Conservation (phyloP, 2,113 vertebrate genomes). For the Notarius quadriscutis region DNA sequence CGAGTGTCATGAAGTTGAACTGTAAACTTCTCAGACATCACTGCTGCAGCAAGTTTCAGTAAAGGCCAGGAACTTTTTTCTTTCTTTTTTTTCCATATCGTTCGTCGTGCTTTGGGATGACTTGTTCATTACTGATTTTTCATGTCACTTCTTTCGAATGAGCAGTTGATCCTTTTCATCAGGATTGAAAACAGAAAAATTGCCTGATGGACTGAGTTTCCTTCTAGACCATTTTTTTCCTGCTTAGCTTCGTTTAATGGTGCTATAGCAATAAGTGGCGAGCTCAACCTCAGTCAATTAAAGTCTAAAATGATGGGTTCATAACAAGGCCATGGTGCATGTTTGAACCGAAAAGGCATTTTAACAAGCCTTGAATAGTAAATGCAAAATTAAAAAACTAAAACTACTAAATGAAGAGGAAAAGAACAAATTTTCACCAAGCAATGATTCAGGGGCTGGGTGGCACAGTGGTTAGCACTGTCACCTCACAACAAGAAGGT, state of each 20-base stretch:
- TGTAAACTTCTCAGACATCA: background rate
- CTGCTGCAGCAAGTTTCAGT: background rate
- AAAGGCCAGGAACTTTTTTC: background rate
- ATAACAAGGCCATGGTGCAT: background rate
- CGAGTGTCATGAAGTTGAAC: background rate
- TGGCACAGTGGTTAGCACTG: too few relatives aligned
- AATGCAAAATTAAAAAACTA: background rate
- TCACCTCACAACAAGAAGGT: too few relatives aligned
- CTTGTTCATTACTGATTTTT: too few relatives aligned
- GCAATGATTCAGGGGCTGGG: background rate
- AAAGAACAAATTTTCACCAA: background rate
- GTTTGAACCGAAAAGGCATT: background rate
- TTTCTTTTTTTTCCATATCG: too few relatives aligned
- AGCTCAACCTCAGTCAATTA: background rate
- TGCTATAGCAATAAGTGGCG: background rate
- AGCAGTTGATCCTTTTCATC: background rate
- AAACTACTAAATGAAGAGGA: background rate
- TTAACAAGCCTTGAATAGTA: background rate
- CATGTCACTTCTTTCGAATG: background rate
- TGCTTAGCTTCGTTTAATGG: background rate
- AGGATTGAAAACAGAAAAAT: background rate
- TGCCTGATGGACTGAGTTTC: background rate
- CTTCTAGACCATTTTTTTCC: background rate
- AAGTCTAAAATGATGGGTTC: background rate
- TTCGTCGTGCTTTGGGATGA: background rate